These are phyloP conservation scores for Zaprionus nigranus DNA, from an alignment of 1,140 invertebrate species.

Conservation along the genomic window DNA sequence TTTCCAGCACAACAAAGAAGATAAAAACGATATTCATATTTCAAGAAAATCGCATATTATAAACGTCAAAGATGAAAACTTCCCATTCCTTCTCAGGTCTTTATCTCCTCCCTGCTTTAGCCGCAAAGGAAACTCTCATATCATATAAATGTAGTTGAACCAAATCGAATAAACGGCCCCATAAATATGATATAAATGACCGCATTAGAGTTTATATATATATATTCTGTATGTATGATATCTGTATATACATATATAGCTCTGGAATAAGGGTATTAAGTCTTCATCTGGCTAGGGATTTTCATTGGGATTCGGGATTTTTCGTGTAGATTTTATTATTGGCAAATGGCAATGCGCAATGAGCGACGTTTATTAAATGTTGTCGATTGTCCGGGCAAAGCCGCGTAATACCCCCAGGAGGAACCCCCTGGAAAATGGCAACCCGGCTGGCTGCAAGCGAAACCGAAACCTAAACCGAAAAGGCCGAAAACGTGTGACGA, in stretches of 20 bases:
- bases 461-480: slow-evolving; percentile 7
- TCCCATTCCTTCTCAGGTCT: no score
- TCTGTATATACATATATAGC: neutral
- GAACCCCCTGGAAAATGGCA: slow-evolving; percentile 8
- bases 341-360: slow-evolving; percentile 20
- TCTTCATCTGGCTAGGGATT: neutral
- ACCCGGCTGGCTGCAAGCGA: slow-evolving; percentile 11
- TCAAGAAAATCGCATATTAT: no score
- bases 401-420: slow-evolving; percentile 55
- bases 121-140: no score
- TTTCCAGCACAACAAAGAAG: no score
- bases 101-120: no score
- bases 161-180: neutral
- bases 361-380: slow-evolving; percentile 61
- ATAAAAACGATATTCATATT: no score
- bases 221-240: slow-evolving; percentile 1
- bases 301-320: slow-evolving; percentile 2
- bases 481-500: slow-evolving; percentile 51
- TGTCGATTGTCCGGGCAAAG: slow-evolving; percentile 45
- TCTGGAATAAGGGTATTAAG: neutral
- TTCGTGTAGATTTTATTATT: slow-evolving; percentile 16
- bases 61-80: no score
- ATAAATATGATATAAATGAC: neutral
- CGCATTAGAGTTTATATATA: no score
- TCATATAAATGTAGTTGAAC: neutral